A percentile compares a stretch with the other conserved stretches of the same genome.
These are phyloP conservation scores for Galago senegalensis DNA, from an alignment of 2,797 vertebrate genomes.

Conservation along the genomic window DNA sequence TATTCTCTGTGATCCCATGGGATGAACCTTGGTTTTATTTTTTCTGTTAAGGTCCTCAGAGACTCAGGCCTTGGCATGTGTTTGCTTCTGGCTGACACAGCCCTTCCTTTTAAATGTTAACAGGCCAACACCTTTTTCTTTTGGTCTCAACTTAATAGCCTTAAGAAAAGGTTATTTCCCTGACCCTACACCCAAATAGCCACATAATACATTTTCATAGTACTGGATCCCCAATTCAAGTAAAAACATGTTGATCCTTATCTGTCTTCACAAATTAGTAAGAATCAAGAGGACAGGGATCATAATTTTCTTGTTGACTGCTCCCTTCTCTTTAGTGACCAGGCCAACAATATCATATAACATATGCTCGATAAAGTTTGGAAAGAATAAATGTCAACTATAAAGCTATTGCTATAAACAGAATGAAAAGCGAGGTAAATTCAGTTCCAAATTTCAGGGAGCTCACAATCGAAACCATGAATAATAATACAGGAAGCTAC, in stretches of 20 bases:
- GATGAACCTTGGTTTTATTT: not conserved
- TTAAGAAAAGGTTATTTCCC: not conserved
- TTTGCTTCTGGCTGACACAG: not conserved
- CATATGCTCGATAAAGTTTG: not conserved
- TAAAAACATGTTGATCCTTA: not conserved
- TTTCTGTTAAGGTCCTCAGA: not conserved
- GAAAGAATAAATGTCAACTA: not conserved
- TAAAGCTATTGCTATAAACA: not conserved
- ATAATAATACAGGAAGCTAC: not conserved
- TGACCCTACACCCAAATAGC: not conserved
- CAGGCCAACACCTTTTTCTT: not conserved
- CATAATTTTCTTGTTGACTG: not conserved
- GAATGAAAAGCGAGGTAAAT: not conserved
- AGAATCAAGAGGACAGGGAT: not conserved
- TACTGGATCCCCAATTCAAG: not conserved
- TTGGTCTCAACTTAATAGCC: not conserved
- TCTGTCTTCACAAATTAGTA: not conserved
- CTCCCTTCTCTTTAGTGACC: not conserved
- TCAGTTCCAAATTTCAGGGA: not conserved
- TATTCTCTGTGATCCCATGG: not conserved
- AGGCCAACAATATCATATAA: not conserved
- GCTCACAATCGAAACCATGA: not conserved
- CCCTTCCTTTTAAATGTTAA: not conserved
- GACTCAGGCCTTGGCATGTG: not conserved
- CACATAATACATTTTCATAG: not conserved